Percentiles rank a stretch among this genome's conserved stretches.
These are phyloP conservation scores for Lasioglossum figueresi DNA, from an alignment of 2,888 invertebrate species.

Conservation along the genomic window DNA sequence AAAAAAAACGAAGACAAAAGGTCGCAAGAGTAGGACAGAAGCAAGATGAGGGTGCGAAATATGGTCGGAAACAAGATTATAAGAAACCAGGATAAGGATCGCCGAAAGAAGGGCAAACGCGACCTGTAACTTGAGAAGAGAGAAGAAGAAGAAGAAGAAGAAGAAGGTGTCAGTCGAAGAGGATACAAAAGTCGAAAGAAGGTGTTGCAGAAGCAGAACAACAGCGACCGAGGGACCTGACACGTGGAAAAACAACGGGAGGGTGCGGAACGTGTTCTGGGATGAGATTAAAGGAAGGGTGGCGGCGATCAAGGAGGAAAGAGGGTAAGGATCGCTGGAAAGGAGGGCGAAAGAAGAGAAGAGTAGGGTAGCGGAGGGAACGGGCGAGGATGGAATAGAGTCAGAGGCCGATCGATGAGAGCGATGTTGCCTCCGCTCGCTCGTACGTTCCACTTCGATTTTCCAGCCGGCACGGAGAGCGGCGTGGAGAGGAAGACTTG, in stretches of 20 bases:
- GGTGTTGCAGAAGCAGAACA: background rate
- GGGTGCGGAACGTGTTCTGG: background rate
- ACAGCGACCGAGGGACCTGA: background rate
- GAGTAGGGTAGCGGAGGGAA: constrained; percentile 23
- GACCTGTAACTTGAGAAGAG: background rate
- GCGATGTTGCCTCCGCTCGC: constrained; percentile 63
- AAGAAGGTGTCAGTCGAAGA: background rate
- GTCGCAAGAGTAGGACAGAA: too few relatives aligned
- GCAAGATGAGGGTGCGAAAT: background rate
- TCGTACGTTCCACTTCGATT: constrained; percentile 62
- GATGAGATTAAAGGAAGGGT: constrained; percentile 10
- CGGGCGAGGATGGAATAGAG: constrained; percentile 47
- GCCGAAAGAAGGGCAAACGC: background rate
- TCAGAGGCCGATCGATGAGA: constrained; percentile 65
- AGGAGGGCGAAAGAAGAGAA: constrained; percentile 18
- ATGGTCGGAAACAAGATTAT: background rate
- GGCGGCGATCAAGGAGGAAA: background rate
- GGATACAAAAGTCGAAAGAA: background rate
- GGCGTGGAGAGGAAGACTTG: background rate
- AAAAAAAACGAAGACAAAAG: background rate
- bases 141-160: background rate
- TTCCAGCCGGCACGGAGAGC: constrained; percentile 46
- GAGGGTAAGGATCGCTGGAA: constrained; percentile 26
- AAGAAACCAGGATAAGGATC: background rate
- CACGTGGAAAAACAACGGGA: background rate